These are phyloP conservation scores for Coenobita brevimanus DNA, from an alignment of 1,140 invertebrate genomes.

Conservation along the genomic window DNA sequence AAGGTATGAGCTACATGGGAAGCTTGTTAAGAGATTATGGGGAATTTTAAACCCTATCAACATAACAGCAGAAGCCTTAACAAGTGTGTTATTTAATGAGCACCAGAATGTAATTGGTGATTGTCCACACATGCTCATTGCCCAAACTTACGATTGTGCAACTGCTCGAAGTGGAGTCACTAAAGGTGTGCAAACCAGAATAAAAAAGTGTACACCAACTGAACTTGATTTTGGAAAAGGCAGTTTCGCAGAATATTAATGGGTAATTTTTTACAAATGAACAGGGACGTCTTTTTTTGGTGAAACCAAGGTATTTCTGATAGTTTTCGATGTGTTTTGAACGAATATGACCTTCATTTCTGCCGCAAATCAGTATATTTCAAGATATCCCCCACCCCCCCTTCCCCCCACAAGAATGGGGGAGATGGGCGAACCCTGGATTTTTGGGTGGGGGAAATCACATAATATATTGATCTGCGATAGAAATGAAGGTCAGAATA, in stretches of 20 bases:
- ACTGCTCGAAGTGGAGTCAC: conserved; percentile 70
- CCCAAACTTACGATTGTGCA: conserved; percentile 72
- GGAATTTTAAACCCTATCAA: conserved; percentile 37
- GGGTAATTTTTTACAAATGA: no score
- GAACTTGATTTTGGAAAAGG: conserved; percentile 71
- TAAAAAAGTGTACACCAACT: conserved; percentile 72
- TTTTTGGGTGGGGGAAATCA: no score
- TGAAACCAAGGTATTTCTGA: no score
- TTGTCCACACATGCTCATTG: conserved; percentile 71
- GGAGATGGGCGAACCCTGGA: no score
- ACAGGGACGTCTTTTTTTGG: no score
- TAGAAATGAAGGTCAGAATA: no score
- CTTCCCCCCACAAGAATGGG: no score
- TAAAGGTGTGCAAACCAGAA: conserved; percentile 70
- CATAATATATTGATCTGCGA: no score
- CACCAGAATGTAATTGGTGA: conserved; percentile 69
- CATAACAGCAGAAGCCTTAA: conserved; percentile 38
- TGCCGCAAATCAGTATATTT: no score
- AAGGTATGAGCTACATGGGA: conserved; percentile 30
- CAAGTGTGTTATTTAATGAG: conserved; percentile 63
- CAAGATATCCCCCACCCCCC: no score
- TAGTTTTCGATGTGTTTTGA: no score
- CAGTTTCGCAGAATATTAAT: conserved; percentile 68
- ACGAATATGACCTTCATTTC: no score
- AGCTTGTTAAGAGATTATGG: conserved; percentile 43